Conservation (phyloP, 2,113 vertebrate genomes). For the Hippocampus abdominalis region DNA sequence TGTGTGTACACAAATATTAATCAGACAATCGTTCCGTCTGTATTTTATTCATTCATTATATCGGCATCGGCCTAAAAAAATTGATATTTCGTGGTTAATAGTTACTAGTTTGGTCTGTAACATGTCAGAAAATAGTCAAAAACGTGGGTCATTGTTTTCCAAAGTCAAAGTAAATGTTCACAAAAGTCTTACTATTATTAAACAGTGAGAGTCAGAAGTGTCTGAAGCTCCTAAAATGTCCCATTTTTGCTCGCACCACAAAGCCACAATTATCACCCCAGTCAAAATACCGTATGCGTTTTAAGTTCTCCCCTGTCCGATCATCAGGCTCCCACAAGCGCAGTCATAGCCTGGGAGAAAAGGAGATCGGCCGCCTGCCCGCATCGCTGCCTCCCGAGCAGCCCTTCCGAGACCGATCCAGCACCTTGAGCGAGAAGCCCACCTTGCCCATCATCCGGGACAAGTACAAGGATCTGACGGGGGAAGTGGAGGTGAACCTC, state of each 20-base stretch:
- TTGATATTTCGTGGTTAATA: too few species aligned
- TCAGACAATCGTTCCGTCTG: too few species aligned
- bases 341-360: conserved; percentile 93
- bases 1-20: too few species aligned
- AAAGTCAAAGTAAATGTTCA: too few species aligned
- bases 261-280: neutral
- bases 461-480: conserved; percentile 97
- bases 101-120: too few species aligned
- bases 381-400: conserved; percentile 81
- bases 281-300: neutral
- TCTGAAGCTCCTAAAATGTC: too few species aligned
- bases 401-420: conserved; percentile 88
- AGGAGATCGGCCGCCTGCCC: conserved; percentile 83
- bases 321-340: conserved; percentile 89
- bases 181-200: too few species aligned
- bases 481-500: conserved; percentile 92
- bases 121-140: too few species aligned
- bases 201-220: too few species aligned
- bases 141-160: too few species aligned
- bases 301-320: neutral
- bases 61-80: too few species aligned
- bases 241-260: neutral
- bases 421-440: conserved; percentile 89
- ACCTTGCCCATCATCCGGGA: conserved; percentile 92
- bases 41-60: too few species aligned